Base-by-base conservation (phyloP, 1,140 invertebrate species). In the Mya arenaria region DNA sequence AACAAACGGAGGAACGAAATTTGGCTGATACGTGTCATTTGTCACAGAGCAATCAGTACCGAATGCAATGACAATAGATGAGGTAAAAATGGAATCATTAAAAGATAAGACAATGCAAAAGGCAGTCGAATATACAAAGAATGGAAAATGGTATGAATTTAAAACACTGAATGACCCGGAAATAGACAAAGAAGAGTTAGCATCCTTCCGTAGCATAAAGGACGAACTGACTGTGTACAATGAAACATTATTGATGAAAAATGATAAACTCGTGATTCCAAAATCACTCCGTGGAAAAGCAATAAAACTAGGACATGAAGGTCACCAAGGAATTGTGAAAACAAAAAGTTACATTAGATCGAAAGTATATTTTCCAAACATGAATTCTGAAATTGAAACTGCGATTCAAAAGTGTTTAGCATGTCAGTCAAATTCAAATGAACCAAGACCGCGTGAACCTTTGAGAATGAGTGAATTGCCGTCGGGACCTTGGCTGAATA, bases 241-340 rank as follows among this genome's bases (percentile, higher is more conserved):
- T 10, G 10, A 10, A 44, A 10, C 41, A 44, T 10, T 10, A 19
- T 44, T 19, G 30, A 32, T 17, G 19, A 17, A 3, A 30, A 17
- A 5, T 3, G 28, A 3, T 1, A 28, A 13, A 32, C 10, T 44
- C 41, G 19, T 19, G 10, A 44, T 10, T 10, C 10, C 19, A 10
- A 19, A 52, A 56, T 2, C 2, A 19, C 8, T 60, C 6, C 34
- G 41, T 15, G 0, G 39, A 30, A 0, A 17, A 15, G 25, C 19
- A 0, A 37, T 56, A 13, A 25, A 73, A 13, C 10, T 41, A 23
- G 28, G 17, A 6, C 63, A 78, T 58, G 19, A 37, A 0, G 23
- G 25, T 19, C 74, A 74, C 39, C 69, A 65, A 23, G 82, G 69
- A 37, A 62, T 13, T 60, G 73, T 34, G 68, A 60, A 23, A 84